phyloP scores from a whole-genome alignment of 2,888 invertebrate species.

The Masnerella sp. region DNA sequence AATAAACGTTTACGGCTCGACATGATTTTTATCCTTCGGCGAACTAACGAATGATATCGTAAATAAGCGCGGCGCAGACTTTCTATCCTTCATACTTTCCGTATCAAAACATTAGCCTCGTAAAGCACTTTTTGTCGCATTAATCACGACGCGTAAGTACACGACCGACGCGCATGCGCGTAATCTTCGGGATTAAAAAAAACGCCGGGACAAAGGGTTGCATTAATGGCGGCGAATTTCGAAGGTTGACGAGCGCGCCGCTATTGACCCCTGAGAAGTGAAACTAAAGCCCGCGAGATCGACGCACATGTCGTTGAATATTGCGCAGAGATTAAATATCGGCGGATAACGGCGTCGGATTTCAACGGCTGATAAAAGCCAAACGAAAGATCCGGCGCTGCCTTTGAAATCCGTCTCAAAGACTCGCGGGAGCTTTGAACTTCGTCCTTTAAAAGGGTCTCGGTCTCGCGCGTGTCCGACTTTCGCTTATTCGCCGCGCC shows the following conservation, averaged over 20 bases:
- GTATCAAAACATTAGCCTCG: constrained; percentile 20
- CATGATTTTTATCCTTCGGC: neutral
- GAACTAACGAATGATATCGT: neutral
- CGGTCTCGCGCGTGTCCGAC: constrained; percentile 47
- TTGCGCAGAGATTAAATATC: constrained; percentile 54
- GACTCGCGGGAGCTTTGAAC: constrained; percentile 56
- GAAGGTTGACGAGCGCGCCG: constrained; percentile 33
- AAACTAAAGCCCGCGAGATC: constrained; percentile 48
- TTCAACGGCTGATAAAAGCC: constrained; percentile 59
- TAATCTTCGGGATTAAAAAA: constrained; percentile 41
- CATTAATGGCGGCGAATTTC: constrained; percentile 24
- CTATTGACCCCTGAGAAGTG: constrained; percentile 54
- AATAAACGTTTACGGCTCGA: constrained; percentile 23
- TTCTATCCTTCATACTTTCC: constrained; percentile 3
- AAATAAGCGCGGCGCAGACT: constrained; percentile 7
- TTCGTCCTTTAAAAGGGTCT: constrained; percentile 47
- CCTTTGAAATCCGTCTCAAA: constrained; percentile 55
- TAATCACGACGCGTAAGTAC: neutral
- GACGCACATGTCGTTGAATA: constrained; percentile 55
- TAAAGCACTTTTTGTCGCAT: constrained; percentile 9
- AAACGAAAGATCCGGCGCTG: constrained; percentile 50
- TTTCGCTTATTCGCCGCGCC: constrained; percentile 21
- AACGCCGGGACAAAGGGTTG: constrained; percentile 31
- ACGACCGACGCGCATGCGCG: neutral
- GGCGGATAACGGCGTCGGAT: constrained; percentile 45